These are phyloP conservation scores for Ganaspis sp. DNA, from an alignment of 1,140 invertebrate genomes.

Conservation along the genomic window DNA sequence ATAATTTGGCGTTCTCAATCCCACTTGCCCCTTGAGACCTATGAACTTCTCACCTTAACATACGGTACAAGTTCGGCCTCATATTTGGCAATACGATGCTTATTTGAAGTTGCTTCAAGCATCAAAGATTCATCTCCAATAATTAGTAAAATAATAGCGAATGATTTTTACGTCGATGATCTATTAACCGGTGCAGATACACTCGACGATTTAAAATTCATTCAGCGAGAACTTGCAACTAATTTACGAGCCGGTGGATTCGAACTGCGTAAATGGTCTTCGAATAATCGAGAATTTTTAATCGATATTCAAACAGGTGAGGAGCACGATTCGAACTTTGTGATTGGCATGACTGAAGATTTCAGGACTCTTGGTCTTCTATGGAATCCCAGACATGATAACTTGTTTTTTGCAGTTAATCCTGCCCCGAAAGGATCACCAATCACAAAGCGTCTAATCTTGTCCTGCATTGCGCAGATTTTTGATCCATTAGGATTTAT, in stretches of 20 bases:
- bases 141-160: background rate
- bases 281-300: conserved; percentile 32
- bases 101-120: conserved; percentile 60
- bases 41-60: background rate
- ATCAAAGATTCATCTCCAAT: background rate
- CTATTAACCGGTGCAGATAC: background rate
- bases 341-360: background rate
- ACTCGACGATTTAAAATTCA: background rate
- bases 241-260: background rate
- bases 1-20: background rate
- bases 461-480: background rate
- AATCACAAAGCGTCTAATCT: background rate
- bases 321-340: background rate
- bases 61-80: background rate
- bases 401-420: background rate
- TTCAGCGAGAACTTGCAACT: background rate
- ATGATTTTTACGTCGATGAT: background rate
- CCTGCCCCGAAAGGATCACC: background rate
- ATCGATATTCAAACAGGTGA: conserved; percentile 51
- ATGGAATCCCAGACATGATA: background rate
- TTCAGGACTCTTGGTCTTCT: background rate
- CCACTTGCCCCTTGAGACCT: background rate
- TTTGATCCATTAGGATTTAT: background rate
- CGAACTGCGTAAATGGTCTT: background rate
- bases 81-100: background rate